Evolutionary conservation across 30 jellyfish, hydroid and myxozoan genomes (phyloP).

Genomic region (Chironex yamaguchii): DNA sequence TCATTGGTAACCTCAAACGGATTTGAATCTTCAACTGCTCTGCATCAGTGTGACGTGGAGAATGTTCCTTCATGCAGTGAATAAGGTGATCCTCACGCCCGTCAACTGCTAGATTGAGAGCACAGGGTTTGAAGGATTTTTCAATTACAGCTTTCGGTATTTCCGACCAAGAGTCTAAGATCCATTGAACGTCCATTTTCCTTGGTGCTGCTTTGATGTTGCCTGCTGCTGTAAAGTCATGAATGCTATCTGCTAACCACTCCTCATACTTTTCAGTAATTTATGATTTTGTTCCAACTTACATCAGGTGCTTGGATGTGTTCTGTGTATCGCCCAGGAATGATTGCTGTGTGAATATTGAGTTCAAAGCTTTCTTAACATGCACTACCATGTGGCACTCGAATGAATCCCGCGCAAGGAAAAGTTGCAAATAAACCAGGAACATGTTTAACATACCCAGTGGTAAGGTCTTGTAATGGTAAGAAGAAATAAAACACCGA

Average conservation of each 20-base stretch:
- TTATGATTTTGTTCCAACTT: not conserved
- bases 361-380: not conserved
- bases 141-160: not conserved
- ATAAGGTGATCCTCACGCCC: no score
- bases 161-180: slow-evolving; percentile 25
- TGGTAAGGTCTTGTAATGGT: no score
- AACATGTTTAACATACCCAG: not conserved
- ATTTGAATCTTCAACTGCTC: no score
- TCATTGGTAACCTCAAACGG: no score
- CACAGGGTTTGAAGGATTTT: slow-evolving; percentile 7
- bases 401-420: not conserved
- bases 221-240: slow-evolving; percentile 30
- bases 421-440: not conserved
- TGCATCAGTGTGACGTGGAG: no score
- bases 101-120: not conserved
- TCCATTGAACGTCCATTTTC: not conserved
- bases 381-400: not conserved
- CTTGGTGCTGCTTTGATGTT: slow-evolving; percentile 8
- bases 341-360: not conserved
- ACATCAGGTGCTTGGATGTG: not conserved
- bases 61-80: no score
- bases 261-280: not conserved
- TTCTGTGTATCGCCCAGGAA: not conserved
- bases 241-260: slow-evolving; percentile 30
- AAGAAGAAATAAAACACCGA: not conserved